phyloP scores from a whole-genome alignment of 2,888 invertebrate species.

The Watsonalla binaria region DNA sequence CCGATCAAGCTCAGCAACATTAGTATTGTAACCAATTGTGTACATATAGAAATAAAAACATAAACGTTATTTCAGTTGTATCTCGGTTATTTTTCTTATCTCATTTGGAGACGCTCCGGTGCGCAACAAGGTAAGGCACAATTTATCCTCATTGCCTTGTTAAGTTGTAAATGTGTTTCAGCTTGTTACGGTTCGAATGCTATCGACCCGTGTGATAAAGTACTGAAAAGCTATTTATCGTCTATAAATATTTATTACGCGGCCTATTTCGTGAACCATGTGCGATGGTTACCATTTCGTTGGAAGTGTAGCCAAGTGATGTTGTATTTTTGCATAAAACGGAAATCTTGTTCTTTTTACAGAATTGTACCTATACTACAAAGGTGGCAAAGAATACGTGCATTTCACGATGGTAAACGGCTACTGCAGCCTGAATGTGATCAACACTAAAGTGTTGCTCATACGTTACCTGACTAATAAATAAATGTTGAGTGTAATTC shows the following conservation, averaged over 20 bases:
- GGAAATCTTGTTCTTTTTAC: too few relatives aligned
- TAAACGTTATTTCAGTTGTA: slow-evolving; percentile 12
- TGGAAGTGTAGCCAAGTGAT: too few relatives aligned
- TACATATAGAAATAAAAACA: background rate
- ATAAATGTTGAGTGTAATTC: too few relatives aligned
- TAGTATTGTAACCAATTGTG: background rate
- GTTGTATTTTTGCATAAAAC: too few relatives aligned
- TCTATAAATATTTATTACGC: background rate
- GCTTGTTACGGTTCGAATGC: slow-evolving; percentile 45
- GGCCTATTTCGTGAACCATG: background rate
- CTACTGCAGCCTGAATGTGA: too few relatives aligned
- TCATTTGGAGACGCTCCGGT: slow-evolving; percentile 15
- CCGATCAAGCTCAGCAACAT: background rate
- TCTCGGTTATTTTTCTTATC: slow-evolving; percentile 40
- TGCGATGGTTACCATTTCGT: background rate
- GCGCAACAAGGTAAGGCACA: slow-evolving; percentile 32
- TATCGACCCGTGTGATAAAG: slow-evolving; percentile 22
- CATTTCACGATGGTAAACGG: too few relatives aligned
- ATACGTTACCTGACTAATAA: too few relatives aligned
- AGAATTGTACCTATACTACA: too few relatives aligned
- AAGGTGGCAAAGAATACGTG: too few relatives aligned
- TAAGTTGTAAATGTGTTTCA: slow-evolving; percentile 58
- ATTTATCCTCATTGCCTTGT: slow-evolving; percentile 57
- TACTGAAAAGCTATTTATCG: background rate
- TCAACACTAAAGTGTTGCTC: too few relatives aligned